Evolutionary conservation across 2,888 invertebrate species (phyloP), one percentile per base, ranked within the genome.

Genomic region (Synergus gifuensis): DNA sequence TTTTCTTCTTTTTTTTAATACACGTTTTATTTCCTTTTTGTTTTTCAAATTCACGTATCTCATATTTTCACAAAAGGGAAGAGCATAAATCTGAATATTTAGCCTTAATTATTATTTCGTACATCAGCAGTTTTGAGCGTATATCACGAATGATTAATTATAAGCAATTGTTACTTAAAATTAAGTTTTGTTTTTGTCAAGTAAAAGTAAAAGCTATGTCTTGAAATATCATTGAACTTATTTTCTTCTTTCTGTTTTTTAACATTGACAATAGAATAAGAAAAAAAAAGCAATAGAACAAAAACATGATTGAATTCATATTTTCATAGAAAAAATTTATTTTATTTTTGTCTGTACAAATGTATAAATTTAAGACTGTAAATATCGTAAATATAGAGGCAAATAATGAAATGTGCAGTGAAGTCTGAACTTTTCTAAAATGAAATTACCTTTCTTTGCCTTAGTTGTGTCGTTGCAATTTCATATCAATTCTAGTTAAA

Each of bases 371-470:
- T 22, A 60, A 60, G 22, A 60, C 54, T 73, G 73, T 73, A 73
- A 73, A 73, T 73, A 69, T 67, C 54, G 73, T 73, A 73, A 73
- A 73, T 73, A 69, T 67, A 22, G n/a, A 73, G 28, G 46, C 49
- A 69, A 60, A 60, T 60, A 60, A 22, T 22, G 22, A 60, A 60
- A 18, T 18, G 12, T 60, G 22, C 18, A 60, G 16, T 54, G 14
- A 46, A 36, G n/a, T 54, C 16, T 36, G 49, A 28, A n/a, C 36
- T 69, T 73, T 54, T 12, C 28, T n/a, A 73, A 73, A 73, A 28
- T 49, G 16, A 73, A 54, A 36, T 49, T 14, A n/a, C 42, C 28
- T 22, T 49, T 49, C 36, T 73, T 73, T n/a, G n/a, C 28, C n/a
- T 73, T 73, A 73, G 54, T 73, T 73, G 54, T 36, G 73, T 73